phyloP scores from a whole-genome alignment of 2,113 vertebrate genomes.

The Mirza zaza region DNA sequence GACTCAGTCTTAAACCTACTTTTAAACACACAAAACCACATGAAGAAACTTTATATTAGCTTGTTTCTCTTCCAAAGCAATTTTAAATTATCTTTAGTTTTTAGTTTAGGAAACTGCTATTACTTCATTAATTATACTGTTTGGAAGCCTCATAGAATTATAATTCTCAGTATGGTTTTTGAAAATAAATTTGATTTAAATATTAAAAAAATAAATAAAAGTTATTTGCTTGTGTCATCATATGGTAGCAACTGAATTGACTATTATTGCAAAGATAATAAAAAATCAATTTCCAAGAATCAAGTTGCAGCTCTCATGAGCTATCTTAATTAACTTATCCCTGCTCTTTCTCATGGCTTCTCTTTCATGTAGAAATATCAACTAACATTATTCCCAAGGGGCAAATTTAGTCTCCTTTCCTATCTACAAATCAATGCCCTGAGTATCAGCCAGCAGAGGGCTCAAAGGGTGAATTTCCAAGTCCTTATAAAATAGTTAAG shows the following conservation, averaged over 20 bases:
- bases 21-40: not conserved
- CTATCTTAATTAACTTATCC: not conserved
- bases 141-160: not conserved
- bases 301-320: not conserved
- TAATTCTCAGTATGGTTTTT: not conserved
- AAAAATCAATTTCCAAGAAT: slow-evolving; percentile 6
- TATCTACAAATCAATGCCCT: not conserved
- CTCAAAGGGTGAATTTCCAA: slow-evolving; percentile 64
- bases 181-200: not conserved
- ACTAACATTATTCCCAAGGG: not conserved
- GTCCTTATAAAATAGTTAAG: not conserved
- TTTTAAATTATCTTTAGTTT: not conserved
- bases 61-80: not conserved
- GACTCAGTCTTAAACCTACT: not conserved
- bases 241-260: not conserved
- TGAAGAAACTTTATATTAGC: not conserved
- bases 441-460: slow-evolving; percentile 77
- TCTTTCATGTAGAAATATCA: not conserved
- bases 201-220: not conserved
- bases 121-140: not conserved
- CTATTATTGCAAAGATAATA: not conserved
- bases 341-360: not conserved
- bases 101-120: not conserved
- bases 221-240: not conserved
- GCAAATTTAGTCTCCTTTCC: not conserved